Percentiles rank a stretch among this genome's conserved stretches.
Evolutionary conservation across 2,113 vertebrate species (phyloP).

Genomic region (Thinocorus orbignyianus): DNA sequence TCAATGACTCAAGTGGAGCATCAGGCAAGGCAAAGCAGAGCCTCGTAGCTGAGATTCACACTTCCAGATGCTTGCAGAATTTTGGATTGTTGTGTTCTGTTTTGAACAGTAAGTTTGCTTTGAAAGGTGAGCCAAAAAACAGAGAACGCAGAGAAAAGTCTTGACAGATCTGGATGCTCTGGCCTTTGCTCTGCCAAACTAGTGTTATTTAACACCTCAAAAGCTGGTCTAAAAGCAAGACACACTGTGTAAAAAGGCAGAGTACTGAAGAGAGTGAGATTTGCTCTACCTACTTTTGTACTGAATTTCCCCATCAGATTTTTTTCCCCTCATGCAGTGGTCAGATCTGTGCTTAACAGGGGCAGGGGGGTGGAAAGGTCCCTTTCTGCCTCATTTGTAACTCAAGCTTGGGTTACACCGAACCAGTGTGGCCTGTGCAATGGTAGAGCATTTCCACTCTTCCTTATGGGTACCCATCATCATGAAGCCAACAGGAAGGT

Average conservation of each 20-base stretch:
- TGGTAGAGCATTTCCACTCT: background rate
- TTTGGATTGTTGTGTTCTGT: background rate
- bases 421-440: fast-evolving
- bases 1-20: background rate
- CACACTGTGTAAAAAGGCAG: background rate
- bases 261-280: background rate
- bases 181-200: background rate
- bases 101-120: background rate
- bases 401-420: background rate
- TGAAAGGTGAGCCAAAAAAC: background rate
- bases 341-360: background rate
- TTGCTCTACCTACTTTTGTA: background rate
- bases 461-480: background rate
- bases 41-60: background rate
- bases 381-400: background rate
- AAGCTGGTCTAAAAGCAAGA: background rate
- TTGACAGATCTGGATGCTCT: background rate
- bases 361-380: background rate
- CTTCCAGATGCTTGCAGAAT: fast-evolving
- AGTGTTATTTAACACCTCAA: background rate
- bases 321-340: background rate
- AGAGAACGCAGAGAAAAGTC: background rate
- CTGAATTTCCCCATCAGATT: background rate
- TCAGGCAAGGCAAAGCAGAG: background rate
- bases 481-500: fast-evolving